Evolutionary conservation across 2,113 vertebrate species (phyloP), one percentile per base, ranked within the genome.

Genomic region (Ageneiosus marmoratus): DNA sequence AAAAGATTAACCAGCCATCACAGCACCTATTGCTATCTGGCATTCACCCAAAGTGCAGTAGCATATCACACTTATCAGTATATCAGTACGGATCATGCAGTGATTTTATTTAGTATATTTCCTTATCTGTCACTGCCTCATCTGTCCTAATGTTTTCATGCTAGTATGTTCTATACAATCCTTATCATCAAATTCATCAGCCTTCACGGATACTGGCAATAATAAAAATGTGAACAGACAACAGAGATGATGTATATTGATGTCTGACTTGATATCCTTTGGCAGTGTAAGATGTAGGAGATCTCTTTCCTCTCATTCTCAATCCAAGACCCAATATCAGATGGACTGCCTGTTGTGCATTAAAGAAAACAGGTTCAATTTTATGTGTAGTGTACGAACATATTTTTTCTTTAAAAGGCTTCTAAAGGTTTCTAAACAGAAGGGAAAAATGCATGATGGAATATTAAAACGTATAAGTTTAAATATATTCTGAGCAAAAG

Each of bases 201-300:
- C 77, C 70, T 34, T 48, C 63, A 77, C 34, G 80, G 70, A 85
- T 22, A 77, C 18, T 53, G 76, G 70, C 51, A 82, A 44, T n/a
- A 70, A 44, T 20, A 67, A 69, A 44, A 70, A 13, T 22, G 41
- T n/a, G 13, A 79, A 75, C 77, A 65, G 16, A 9, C 41, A 56
- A 55, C 22, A 65, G n/a, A 67, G 22, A 41, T 50, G 27, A 72
- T 62, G 51, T 48, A 78, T 65, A 9, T 56, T 41, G 32, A 51
- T 37, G 34, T 27, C 58, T 86, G 50, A 84, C 58, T 50, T 82
- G 74, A 58, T 85, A 20, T 80, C 83, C 70, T 83, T 77, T 55
- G 77, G 75, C 80, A 75, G 20, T 76, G 48, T 69, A 63, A 51
- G 69, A 50, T 82, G 79, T 55, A 70, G 83, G 79, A 82, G 76